These are phyloP conservation scores for Drosophila helvetica DNA, from an alignment of 2,888 invertebrate species.

Conservation along the genomic window DNA sequence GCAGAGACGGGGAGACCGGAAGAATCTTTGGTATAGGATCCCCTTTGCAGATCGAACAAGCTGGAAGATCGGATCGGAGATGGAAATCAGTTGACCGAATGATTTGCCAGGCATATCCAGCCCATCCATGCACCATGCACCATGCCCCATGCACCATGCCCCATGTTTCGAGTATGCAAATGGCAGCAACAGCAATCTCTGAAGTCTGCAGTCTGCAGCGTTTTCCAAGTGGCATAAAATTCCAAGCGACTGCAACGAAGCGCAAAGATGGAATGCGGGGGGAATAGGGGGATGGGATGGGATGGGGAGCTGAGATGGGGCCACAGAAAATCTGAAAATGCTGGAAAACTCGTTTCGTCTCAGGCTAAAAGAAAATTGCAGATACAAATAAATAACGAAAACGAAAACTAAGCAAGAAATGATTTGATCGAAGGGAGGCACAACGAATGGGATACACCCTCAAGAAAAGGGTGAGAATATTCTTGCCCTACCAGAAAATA, in stretches of 20 bases:
- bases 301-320: background rate
- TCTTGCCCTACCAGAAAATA: too few species aligned
- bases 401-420: conserved; percentile 49
- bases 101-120: conserved; percentile 63
- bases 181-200: conserved; percentile 21
- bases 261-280: conserved; percentile 20
- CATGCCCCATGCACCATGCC: conserved; percentile 18
- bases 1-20: too few species aligned
- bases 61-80: conserved; percentile 14
- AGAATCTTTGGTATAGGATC: background rate
- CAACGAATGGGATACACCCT: conserved; percentile 16
- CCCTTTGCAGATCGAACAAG: conserved; percentile 4
- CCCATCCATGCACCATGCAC: conserved; percentile 2
- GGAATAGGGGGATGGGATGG: conserved; percentile 1
- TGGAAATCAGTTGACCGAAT: conserved; percentile 49
- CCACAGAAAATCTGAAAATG: conserved; percentile 44
- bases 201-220: conserved; percentile 27
- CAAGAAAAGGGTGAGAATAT: background rate
- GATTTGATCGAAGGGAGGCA: background rate
- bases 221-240: conserved; percentile 45
- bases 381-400: conserved; percentile 69
- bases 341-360: conserved; percentile 63
- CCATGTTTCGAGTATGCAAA: conserved; percentile 29
- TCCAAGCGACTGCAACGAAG: conserved; percentile 37
- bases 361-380: conserved; percentile 54